A percentile compares a stretch with the other conserved stretches of the same genome.
phyloP scores from a whole-genome alignment of 2,888 invertebrate genomes.

The Lepas anatifera region DNA sequence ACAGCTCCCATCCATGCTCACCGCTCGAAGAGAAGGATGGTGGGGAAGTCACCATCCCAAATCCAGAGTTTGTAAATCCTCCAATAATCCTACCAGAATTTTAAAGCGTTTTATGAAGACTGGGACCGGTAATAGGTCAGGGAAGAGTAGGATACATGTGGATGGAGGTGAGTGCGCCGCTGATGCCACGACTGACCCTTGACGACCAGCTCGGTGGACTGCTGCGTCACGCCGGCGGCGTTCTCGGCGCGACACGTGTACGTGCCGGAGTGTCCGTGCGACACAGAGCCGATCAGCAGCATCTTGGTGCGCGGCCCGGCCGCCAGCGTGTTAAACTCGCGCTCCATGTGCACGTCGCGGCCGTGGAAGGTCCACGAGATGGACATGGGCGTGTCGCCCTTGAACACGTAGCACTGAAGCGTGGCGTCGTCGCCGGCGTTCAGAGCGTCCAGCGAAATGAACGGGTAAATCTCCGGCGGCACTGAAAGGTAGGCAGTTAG shows the following conservation, averaged over 20 bases:
- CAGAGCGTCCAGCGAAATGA: slow-evolving; percentile 56
- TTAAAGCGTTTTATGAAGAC: no score
- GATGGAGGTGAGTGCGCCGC: no score
- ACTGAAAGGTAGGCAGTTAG: slow-evolving; percentile 46
- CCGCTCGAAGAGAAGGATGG: no score
- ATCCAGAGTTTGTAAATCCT: no score
- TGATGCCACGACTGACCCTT: slow-evolving; percentile 17
- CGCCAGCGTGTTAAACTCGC: slow-evolving; percentile 28
- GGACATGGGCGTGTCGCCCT: slow-evolving; percentile 65
- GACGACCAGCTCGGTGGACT: slow-evolving; percentile 20
- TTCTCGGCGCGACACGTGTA: slow-evolving; percentile 58
- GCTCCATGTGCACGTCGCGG: slow-evolving; percentile 38
- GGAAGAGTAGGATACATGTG: not conserved
- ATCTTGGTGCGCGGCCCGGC: slow-evolving; percentile 29
- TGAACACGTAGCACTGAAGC: slow-evolving; percentile 54
- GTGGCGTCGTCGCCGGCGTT: slow-evolving; percentile 48
- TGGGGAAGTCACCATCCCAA: no score
- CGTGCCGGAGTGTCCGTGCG: slow-evolving; percentile 53
- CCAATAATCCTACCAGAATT: no score
- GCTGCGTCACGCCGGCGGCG: slow-evolving; percentile 36
- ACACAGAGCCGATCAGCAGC: slow-evolving; percentile 44
- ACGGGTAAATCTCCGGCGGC: slow-evolving; percentile 59
- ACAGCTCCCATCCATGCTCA: no score
- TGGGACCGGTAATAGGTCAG: no score
- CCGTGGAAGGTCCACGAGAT: slow-evolving; percentile 65